Evolutionary conservation across 2,888 invertebrate genomes (phyloP), one percentile per base, ranked within the genome.

Genomic region (Orthonevra nobilis): DNA sequence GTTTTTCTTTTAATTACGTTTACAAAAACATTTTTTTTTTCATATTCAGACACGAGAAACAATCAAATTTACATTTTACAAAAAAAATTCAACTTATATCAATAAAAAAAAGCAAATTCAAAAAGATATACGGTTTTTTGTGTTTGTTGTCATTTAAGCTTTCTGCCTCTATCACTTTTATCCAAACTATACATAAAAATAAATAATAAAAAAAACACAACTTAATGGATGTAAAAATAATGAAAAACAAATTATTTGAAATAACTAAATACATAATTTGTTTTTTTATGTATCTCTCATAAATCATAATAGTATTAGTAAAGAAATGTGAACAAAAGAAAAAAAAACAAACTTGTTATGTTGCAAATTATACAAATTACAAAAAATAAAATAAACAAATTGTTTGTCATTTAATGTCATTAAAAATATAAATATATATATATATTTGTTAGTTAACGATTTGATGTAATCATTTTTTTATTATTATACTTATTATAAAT

Each of bases 31-130:
- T 23, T 12, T 1, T 28, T 56, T 56, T 64, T 19, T 64, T 48
- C 19, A 40, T 44, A 72, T 72, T 64, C 64, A 52, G 46, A 60
- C 28, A 68, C 52, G 68, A 75, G 54, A 68, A 56, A 73, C 79
- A 79, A 73, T 79, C 79, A 79, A 73, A 66, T 79, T 56, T 46
- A 72, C 54, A n/a, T n/a, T n/a, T n/a, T n/a, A n/a, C n/a, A n/a
- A n/a, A 64, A 64, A 10, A 36, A 60, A 61, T 30, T 30, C 14
- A 54, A 19, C 10, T 6, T 20, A 66, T 40, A 42, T 56, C 40
- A 32, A 40, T 56, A 38, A 63, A n/a, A n/a, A n/a, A n/a, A n/a
- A n/a, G n/a, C n/a, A n/a, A n/a, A n/a, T 20, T 23, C 19, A 23
- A 5, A 74, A 40, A 68, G 32, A 52, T 60, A 61, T 40, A 60